Percentiles rank a stretch among this genome's conserved stretches.
These are phyloP conservation scores for Rhadina sibilatrix DNA, from an alignment of 2,113 vertebrate genomes.

Conservation along the genomic window DNA sequence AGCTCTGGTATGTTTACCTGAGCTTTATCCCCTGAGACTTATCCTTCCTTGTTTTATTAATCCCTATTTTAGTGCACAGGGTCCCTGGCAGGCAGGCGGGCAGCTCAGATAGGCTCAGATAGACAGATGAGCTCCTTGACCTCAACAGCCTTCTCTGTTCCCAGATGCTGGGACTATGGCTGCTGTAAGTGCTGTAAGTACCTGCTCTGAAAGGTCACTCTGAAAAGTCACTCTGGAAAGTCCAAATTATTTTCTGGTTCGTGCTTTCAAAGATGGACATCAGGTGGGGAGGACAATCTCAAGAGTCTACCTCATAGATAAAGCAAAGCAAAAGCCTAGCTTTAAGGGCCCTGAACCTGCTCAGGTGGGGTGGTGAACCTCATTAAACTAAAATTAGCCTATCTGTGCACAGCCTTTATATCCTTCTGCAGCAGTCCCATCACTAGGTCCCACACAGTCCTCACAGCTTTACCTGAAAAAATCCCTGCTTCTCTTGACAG, in stretches of 20 bases:
- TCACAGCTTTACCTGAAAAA: not conserved
- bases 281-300: not conserved
- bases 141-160: not conserved
- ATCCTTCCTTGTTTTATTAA: not conserved
- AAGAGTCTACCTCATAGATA: not conserved
- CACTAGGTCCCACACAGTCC: not conserved
- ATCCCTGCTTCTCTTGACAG: not conserved
- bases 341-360: not conserved
- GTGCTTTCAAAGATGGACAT: not conserved
- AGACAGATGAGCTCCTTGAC: not conserved
- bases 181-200: not conserved
- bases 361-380: not conserved
- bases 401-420: not conserved
- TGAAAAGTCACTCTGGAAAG: not conserved
- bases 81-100: not conserved
- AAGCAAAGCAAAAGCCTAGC: not conserved
- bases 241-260: not conserved
- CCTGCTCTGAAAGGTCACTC: not conserved
- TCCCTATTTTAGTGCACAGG: not conserved
- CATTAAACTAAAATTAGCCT: not conserved
- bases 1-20: conserved; percentile 15
- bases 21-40: not conserved
- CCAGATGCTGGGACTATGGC: not conserved
- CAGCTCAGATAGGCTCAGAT: not conserved
- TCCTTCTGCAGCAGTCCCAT: not conserved